These are phyloP conservation scores for Staurois parvus DNA, from an alignment of 2,797 vertebrate species.

Conservation along the genomic window DNA sequence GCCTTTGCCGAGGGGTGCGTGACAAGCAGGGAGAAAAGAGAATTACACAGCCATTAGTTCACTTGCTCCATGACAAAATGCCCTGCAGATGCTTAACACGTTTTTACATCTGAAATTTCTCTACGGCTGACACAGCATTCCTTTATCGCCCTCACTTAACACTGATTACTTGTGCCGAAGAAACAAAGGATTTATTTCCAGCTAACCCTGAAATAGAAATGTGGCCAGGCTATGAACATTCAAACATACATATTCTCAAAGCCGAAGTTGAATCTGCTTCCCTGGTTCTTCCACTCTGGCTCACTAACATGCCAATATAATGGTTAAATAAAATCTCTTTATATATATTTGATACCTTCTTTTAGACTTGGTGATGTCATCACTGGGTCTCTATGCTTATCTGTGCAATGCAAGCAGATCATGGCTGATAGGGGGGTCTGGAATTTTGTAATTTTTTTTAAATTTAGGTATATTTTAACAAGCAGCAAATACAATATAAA, in stretches of 20 bases:
- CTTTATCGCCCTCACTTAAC: background rate
- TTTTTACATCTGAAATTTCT: background rate
- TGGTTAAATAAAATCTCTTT: no score
- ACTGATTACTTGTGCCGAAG: background rate
- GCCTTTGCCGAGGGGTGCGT: conserved; percentile 94
- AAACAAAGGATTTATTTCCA: background rate
- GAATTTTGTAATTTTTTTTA: no score
- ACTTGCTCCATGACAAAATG: conserved; percentile 68
- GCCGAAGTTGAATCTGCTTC: no score
- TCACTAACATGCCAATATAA: no score
- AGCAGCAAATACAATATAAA: no score
- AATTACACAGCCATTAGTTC: conserved; percentile 90
- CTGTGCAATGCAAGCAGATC: no score
- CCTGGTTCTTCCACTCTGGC: no score
- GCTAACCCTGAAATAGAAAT: background rate
- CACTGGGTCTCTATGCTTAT: no score
- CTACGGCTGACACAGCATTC: background rate
- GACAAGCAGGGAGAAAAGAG: conserved; percentile 89
- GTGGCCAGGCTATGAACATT: background rate
- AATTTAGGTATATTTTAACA: no score
- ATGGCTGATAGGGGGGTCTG: no score
- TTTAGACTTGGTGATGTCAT: no score
- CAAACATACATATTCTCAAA: background rate
- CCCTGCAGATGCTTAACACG: conserved; percentile 66
- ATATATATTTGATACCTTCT: no score